A percentile compares a stretch with the other conserved stretches of the same genome.
These are phyloP conservation scores for Coenonympha arcania DNA, from an alignment of 2,888 invertebrate genomes.

Conservation along the genomic window DNA sequence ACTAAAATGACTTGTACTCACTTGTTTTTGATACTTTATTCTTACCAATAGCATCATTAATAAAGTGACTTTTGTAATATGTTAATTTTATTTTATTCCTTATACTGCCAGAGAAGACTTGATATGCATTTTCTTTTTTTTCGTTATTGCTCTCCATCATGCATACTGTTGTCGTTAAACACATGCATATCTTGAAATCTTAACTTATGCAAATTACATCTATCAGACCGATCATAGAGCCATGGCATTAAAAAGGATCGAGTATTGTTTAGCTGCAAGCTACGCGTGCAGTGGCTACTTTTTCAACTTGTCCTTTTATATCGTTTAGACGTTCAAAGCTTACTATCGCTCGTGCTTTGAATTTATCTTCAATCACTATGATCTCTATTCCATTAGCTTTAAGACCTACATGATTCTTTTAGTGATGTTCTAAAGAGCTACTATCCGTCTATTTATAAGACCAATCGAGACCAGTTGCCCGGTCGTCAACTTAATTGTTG, in stretches of 20 bases:
- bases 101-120: no score
- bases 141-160: no score
- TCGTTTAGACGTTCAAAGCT: constrained; percentile 5
- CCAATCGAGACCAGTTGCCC: constrained; percentile 36
- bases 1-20: no score
- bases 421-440: not conserved
- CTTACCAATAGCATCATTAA: no score
- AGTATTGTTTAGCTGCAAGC: not conserved
- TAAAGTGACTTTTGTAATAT: no score
- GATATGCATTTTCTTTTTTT: no score
- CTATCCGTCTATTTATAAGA: constrained; percentile 32
- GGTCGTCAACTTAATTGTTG: constrained; percentile 42
- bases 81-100: no score
- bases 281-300: not conserved
- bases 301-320: constrained; percentile 1
- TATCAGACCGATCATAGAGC: not conserved
- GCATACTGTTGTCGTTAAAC: no score
- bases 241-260: not conserved
- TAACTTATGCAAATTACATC: no score
- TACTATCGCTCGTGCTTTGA: constrained; percentile 2
- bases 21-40: no score
- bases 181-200: no score
- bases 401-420: not conserved
- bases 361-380: not conserved
- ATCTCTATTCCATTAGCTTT: not conserved